Conservation (phyloP, 1,140 invertebrate species). For the Sesamia nonagrioides region DNA sequence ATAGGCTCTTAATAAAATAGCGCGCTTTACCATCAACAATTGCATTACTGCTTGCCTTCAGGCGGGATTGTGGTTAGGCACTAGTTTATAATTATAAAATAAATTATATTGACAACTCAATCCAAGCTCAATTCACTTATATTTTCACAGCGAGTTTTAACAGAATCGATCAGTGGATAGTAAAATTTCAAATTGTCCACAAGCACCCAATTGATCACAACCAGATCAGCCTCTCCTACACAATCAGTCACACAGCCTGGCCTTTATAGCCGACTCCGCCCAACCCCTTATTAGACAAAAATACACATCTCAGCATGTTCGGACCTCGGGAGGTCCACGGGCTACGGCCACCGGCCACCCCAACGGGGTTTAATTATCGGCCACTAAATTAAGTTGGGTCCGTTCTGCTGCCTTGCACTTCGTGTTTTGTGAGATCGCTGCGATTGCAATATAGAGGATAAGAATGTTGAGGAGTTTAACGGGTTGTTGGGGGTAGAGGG, state of each 20-base stretch:
- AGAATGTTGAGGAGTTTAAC: conserved; percentile 52
- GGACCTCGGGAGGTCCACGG: conserved; percentile 41
- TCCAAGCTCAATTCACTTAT: too few species aligned
- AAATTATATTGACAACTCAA: too few species aligned
- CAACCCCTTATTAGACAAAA: conserved; percentile 64
- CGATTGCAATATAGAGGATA: conserved; percentile 54
- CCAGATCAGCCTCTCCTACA: background rate
- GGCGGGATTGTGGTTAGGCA: too few species aligned
- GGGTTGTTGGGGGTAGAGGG: conserved; percentile 1
- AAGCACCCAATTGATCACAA: background rate
- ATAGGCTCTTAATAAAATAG: too few species aligned
- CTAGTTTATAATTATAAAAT: too few species aligned
- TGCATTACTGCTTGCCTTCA: too few species aligned
- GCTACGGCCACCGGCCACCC: background rate
- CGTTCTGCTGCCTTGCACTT: conserved; percentile 61
- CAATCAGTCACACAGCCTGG: background rate
- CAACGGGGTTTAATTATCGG: conserved; percentile 65
- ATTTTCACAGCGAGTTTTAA: too few species aligned
- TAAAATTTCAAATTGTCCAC: too few species aligned
- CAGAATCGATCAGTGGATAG: too few species aligned
- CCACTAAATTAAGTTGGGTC: conserved; percentile 66
- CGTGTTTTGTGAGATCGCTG: conserved; percentile 56
- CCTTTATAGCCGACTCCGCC: background rate
- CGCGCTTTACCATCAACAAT: too few species aligned
- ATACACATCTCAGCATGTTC: conserved; percentile 69